Conservation (phyloP, 2,797 vertebrate species). For the Clamator glandarius region DNA sequence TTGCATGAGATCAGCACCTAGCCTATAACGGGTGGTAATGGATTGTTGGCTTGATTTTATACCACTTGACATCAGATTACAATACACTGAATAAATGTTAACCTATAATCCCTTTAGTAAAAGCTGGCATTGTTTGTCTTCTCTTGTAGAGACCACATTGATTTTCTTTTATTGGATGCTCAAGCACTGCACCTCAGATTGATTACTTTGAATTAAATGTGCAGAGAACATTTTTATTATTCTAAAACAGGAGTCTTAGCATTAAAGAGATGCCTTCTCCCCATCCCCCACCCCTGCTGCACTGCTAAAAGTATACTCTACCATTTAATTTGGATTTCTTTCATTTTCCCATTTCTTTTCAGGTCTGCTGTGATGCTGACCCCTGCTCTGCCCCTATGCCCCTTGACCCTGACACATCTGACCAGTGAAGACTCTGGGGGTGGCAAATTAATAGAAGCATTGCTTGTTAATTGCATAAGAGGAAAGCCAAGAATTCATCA, state of each 20-base stretch:
- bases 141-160: conserved; percentile 86
- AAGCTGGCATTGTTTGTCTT: conserved; percentile 91
- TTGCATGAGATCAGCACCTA: conserved; percentile 86
- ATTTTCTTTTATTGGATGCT: conserved; percentile 94
- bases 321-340: conserved; percentile 81
- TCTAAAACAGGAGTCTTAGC: conserved; percentile 80
- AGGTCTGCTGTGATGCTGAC: conserved; percentile 89
- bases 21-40: conserved; percentile 89
- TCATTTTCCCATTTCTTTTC: conserved; percentile 81
- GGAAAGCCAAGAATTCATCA: conserved; percentile 98
- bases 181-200: conserved; percentile 88
- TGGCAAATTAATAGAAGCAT: conserved; percentile 98
- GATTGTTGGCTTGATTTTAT: conserved; percentile 93
- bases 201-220: conserved; percentile 94
- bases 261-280: conserved; percentile 64
- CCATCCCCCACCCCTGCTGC: background rate
- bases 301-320: conserved; percentile 66
- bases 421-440: conserved; percentile 96
- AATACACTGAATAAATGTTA: conserved; percentile 94
- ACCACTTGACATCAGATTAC: conserved; percentile 87
- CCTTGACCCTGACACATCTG: conserved; percentile 97
- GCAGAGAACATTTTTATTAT: conserved; percentile 87
- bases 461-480: conserved; percentile 99
- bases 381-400: conserved; percentile 91
- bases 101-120: conserved; percentile 92